Evolutionary conservation across 1,140 invertebrate species (phyloP).

Genomic region (Drosophila bipectinata): DNA sequence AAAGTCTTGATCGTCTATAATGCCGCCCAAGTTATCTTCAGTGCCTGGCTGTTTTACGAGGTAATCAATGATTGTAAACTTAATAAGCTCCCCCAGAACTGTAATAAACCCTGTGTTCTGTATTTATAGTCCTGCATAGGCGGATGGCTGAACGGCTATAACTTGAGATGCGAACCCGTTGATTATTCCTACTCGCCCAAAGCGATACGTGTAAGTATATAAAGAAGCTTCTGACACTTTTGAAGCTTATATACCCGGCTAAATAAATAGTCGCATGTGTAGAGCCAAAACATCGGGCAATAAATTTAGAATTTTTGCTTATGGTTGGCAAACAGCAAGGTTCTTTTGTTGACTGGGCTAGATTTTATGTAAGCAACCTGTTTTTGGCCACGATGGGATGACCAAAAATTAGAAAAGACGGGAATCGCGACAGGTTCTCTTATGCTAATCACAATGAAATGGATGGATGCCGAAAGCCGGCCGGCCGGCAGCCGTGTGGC

Average conservation of each 20-base stretch:
- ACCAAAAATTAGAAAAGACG: conserved; percentile 31
- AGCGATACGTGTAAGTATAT: conserved; percentile 91
- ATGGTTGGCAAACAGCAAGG: conserved; percentile 38
- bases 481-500: conserved; percentile 26
- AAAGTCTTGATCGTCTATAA: conserved; percentile 94
- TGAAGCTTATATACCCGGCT: conserved; percentile 6
- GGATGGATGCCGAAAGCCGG: conserved; percentile 43
- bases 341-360: conserved; percentile 61
- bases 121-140: conserved; percentile 86
- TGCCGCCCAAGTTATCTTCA: conserved; percentile 93
- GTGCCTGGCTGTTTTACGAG: conserved; percentile 92
- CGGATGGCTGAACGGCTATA: conserved; percentile 91
- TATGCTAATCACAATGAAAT: conserved; percentile 67
- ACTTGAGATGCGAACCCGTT: conserved; percentile 95
- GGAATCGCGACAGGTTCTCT: conserved; percentile 62
- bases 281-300: background rate
- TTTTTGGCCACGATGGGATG: conserved; percentile 36
- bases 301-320: conserved; percentile 24
- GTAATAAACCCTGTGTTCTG: conserved; percentile 21
- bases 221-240: background rate
- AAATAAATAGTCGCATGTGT: conserved; percentile 12
- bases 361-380: conserved; percentile 71
- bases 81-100: conserved; percentile 1
- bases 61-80: conserved; percentile 84
- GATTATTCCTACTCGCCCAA: conserved; percentile 91